A percentile compares a stretch with the other conserved stretches of the same genome.
These are phyloP conservation scores for Pluvianellus socialis DNA, from an alignment of 2,113 vertebrate species.

Conservation along the genomic window DNA sequence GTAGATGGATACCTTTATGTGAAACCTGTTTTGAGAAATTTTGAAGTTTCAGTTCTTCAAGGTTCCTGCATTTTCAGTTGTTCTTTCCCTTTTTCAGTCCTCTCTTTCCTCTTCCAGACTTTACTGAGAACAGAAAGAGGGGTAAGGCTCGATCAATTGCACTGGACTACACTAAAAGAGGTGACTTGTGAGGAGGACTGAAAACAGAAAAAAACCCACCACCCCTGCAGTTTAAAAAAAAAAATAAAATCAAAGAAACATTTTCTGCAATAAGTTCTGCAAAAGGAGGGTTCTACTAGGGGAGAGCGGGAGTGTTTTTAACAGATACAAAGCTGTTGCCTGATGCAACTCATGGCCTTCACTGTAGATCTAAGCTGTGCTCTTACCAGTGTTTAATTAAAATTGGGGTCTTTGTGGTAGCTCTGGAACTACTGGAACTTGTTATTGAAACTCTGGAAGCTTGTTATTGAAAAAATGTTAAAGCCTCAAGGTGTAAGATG, in stretches of 20 bases:
- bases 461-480: background rate
- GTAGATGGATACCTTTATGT: background rate
- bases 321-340: background rate
- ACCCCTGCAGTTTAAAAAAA: background rate
- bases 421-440: background rate
- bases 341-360: background rate
- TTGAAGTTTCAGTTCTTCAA: no score
- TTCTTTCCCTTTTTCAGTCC: no score
- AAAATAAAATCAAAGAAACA: background rate
- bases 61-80: no score
- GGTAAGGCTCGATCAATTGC: no score
- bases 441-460: background rate
- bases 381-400: background rate
- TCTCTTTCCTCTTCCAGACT: no score
- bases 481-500: background rate
- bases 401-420: background rate
- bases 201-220: background rate
- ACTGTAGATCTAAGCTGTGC: background rate
- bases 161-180: background rate
- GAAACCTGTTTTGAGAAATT: background rate
- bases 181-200: background rate
- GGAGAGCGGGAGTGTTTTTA: background rate
- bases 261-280: background rate
- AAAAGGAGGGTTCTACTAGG: accelerated
- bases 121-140: no score